Evolutionary conservation across 2,888 invertebrate genomes (phyloP), one percentile per base, ranked within the genome.

Genomic region (Alsophila aescularia): DNA sequence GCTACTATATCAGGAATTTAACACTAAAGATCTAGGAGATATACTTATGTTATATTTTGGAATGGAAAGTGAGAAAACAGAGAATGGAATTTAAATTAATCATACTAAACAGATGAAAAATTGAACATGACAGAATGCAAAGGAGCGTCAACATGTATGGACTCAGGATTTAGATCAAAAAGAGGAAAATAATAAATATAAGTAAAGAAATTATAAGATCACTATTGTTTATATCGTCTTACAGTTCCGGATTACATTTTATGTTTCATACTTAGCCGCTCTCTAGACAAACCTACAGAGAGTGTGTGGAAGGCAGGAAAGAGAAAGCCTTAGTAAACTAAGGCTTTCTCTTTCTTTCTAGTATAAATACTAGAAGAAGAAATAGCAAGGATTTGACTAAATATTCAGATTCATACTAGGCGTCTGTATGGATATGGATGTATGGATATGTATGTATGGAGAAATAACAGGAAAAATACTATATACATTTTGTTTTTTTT

Each of bases 321-420:
- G 6, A 21, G 21, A 21, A 21, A 5, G 3, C 3, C 21, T n/a
- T n/a, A 6, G 3, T 21, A 21, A 3, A 21, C 21, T 5, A 21
- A 21, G 21, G 21, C 3, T 3, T 5, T 3, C 3, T 3, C 4
- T 21, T 21, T n/a, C n/a, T n/a, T n/a, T n/a, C n/a, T 21, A 21
- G 6, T 21, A 5, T 21, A n/a, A n/a, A 21, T 21, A 21, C 6
- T n/a, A n/a, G n/a, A 6, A 21, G 6, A 21, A 6, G 21, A 21
- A 21, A 21, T 3, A 6, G 6, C 21, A 21, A 21, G 21, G n/a
- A n/a, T n/a, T n/a, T n/a, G 21, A 21, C 6, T 21, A 42, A 45
- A 14, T 56, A 37, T 13, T 56, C 52, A 8, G 47, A 57, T 41
- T 35, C 57, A 15, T 48, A 57, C n/a, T 52, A 52, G 52, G 57